These are phyloP conservation scores for Acanthacorydalis orientalis DNA, from an alignment of 2,888 invertebrate species.

Conservation along the genomic window DNA sequence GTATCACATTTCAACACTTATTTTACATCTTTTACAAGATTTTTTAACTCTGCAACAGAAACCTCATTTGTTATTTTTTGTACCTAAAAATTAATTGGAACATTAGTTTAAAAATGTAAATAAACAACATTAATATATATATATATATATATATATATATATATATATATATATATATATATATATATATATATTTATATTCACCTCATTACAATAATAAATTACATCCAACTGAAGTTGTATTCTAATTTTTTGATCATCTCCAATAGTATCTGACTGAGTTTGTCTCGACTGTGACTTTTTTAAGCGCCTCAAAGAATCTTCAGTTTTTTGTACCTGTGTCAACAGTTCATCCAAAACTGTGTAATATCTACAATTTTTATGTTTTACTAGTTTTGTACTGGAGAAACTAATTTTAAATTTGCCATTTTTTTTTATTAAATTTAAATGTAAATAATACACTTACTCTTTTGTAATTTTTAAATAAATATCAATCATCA, in stretches of 20 bases:
- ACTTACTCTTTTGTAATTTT: constrained; percentile 33
- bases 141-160: no score
- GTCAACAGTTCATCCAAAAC: constrained; percentile 76
- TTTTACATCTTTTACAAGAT: constrained; percentile 2
- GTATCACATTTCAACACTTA: background rate
- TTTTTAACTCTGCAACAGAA: background rate
- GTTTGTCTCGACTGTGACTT: constrained; percentile 18
- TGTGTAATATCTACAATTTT: constrained; percentile 37
- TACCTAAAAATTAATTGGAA: background rate
- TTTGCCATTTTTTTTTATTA: no score
- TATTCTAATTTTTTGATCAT: constrained; percentile 87
- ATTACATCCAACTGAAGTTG: constrained; percentile 78
- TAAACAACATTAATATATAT: no score
- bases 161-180: no score
- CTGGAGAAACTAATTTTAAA: no score
- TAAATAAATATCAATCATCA: constrained; percentile 26
- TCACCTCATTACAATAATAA: constrained; percentile 42
- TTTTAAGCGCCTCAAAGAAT: constrained; percentile 79
- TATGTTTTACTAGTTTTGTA: no score
- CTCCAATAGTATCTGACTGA: constrained; percentile 40
- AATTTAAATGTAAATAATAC: background rate
- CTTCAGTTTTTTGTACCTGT: constrained; percentile 90
- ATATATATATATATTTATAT: no score
- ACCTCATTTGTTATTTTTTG: background rate
- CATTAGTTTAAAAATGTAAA: no score